phyloP scores from a whole-genome alignment of 2,888 invertebrate genomes.

The Caenorhabditis sp. region DNA sequence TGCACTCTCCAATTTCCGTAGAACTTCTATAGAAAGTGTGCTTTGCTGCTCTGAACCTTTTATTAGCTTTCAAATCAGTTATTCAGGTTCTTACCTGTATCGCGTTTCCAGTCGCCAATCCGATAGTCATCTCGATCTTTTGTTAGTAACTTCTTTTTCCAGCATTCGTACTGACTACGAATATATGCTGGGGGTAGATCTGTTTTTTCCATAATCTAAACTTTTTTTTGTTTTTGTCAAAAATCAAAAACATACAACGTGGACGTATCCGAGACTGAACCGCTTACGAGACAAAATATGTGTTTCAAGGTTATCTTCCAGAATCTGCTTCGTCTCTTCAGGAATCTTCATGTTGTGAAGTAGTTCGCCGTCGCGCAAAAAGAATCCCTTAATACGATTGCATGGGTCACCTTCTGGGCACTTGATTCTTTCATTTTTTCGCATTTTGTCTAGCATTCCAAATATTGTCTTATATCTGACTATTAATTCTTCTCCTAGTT shows the following conservation, averaged over 20 bases:
- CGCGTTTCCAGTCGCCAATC: not conserved
- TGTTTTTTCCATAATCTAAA: slow-evolving; percentile 13
- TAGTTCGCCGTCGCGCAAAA: not conserved
- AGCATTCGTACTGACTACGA: slow-evolving; percentile 3
- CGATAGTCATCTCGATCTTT: not conserved
- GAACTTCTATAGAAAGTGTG: not conserved
- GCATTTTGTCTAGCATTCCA: no score
- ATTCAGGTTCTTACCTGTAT: no score
- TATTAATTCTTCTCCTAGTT: no score
- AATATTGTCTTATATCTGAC: no score
- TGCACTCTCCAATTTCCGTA: slow-evolving; percentile 5
- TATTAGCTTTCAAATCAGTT: no score
- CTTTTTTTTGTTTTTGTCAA: not conserved
- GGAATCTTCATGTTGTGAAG: not conserved
- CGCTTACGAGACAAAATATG: not conserved
- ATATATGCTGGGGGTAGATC: not conserved
- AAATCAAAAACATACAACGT: not conserved
- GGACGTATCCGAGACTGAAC: slow-evolving; percentile 2
- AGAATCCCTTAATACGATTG: no score
- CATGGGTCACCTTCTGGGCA: no score
- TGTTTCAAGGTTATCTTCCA: slow-evolving; percentile 1
- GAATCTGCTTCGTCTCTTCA: no score
- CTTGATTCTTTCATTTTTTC: no score
- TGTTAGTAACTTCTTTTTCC: slow-evolving; percentile 4
- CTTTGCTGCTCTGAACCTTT: not conserved